Evolutionary conservation across 2,888 invertebrate genomes (phyloP), one percentile per base, ranked within the genome.

Genomic region (Linyphia triangularis): DNA sequence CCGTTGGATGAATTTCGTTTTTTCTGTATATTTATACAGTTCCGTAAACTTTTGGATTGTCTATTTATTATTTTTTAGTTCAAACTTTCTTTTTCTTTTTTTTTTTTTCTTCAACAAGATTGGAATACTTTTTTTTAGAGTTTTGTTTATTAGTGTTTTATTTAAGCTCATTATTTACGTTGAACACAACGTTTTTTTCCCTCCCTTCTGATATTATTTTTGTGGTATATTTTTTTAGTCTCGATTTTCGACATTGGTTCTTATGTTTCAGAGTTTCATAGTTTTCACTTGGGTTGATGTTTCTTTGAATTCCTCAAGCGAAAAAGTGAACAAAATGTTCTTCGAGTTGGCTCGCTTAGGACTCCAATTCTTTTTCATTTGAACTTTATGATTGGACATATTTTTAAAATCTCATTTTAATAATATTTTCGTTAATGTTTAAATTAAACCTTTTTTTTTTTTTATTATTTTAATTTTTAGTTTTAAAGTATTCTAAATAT

Each of bases 91-190:
- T n/a, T n/a, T 19, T 2, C 28, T 43, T 75, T 67, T 75, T 67
- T 61, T 24, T 69, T 59, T 78, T 22, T 37, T 84, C 51, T 26
- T 19, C 63, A 33, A 65, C 61, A 65, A 73, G 28, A 72, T 33
- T 26, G 37, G 10, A 33, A 16, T 24, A 10, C 22, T 65, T 84
- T 82, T 67, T 57, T 69, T 69, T 26, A n/a, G n/a, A n/a, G n/a
- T 72, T 72, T 51, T 67, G 37, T 61, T 77, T 77, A 28, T 33
- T 51, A 40, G 43, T 72, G 43, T 67, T 43, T 70, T 85, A 63
- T 78, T 78, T 79, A 5, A 16, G 26, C 78, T 79, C 72, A 85
- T 79, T 72, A 85, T 85, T 78, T 78, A 61, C 26, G 24, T 78
- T 85, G 30, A 67, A 51, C 19, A 28, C 26, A 67, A 67, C 13